Conservation (phyloP, 2,888 invertebrate genomes). For the Sericinus montela region DNA sequence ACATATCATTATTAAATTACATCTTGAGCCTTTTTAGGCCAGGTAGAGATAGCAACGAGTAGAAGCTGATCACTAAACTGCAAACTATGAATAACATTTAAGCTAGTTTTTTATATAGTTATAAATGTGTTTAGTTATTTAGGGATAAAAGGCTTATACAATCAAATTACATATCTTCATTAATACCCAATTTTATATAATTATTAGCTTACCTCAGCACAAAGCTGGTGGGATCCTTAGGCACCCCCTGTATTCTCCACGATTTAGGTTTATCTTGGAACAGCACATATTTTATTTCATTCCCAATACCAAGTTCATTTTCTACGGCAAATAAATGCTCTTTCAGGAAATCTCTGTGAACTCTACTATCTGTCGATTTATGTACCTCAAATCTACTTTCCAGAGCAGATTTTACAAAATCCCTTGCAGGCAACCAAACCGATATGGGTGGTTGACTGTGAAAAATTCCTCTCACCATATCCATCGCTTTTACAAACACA, state of each 20-base stretch:
- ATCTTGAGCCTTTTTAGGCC: too few relatives aligned
- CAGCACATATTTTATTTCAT: slow-evolving; percentile 84
- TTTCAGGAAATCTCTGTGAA: slow-evolving; percentile 91
- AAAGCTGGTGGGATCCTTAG: slow-evolving; percentile 84
- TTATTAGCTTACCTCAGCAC: slow-evolving; percentile 76
- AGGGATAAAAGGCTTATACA: too few relatives aligned
- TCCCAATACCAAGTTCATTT: slow-evolving; percentile 81
- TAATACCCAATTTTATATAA: too few relatives aligned
- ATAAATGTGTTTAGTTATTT: too few relatives aligned
- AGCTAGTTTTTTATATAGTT: too few relatives aligned
- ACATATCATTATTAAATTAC: too few relatives aligned
- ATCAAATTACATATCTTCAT: too few relatives aligned
- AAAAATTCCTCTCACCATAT: slow-evolving; percentile 90
- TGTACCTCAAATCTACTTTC: slow-evolving; percentile 83
- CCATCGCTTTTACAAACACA: slow-evolving; percentile 88
- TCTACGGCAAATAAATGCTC: slow-evolving; percentile 92
- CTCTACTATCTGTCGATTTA: slow-evolving; percentile 85
- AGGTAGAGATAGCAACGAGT: too few relatives aligned
- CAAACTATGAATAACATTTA: too few relatives aligned
- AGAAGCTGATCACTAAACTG: too few relatives aligned
- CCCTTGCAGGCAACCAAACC: slow-evolving; percentile 93
- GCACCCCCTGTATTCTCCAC: slow-evolving; percentile 94
- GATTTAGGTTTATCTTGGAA: slow-evolving; percentile 81
- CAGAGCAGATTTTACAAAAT: slow-evolving; percentile 86
- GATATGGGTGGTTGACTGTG: slow-evolving; percentile 80